Evolutionary conservation across 2,797 vertebrate genomes (phyloP).

Genomic region (Acanthopagrus latus): DNA sequence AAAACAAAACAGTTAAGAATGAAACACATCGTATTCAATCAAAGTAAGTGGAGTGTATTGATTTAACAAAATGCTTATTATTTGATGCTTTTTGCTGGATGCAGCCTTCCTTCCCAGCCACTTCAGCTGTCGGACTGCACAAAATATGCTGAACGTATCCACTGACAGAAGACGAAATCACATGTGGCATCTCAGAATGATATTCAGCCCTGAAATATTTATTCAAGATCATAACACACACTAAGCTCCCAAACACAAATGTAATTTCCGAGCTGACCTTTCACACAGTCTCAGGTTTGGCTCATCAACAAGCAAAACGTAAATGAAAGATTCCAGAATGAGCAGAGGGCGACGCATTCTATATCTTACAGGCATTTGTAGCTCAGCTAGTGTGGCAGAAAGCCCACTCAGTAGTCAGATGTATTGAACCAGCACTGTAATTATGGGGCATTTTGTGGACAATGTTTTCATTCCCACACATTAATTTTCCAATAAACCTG

Average conservation of each 20-base stretch:
- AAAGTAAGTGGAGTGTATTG: not conserved
- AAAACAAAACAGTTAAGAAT: not conserved
- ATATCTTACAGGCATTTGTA: slow-evolving; percentile 18
- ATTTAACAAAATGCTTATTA: slow-evolving; percentile 7
- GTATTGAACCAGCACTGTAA: slow-evolving; percentile 61
- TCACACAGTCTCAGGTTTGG: not conserved
- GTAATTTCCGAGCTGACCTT: slow-evolving; percentile 19
- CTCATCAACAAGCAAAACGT: not conserved
- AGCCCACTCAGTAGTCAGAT: slow-evolving; percentile 44
- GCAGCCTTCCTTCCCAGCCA: not conserved
- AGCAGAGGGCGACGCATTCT: slow-evolving; percentile 2
- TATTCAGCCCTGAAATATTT: slow-evolving; percentile 9
- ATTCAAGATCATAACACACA: not conserved
- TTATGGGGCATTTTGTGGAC: slow-evolving; percentile 62
- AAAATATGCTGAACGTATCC: slow-evolving; percentile 3
- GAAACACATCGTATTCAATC: not conserved
- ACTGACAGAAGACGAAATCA: not conserved
- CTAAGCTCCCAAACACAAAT: slow-evolving; percentile 1
- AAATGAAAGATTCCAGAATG: slow-evolving; percentile 4
- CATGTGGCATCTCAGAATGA: not conserved
- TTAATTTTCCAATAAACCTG: slow-evolving; percentile 77
- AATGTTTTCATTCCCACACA: slow-evolving; percentile 68
- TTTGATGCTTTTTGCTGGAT: not conserved
- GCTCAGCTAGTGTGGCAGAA: slow-evolving; percentile 26
- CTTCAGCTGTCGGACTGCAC: slow-evolving; percentile 1